phyloP scores from a whole-genome alignment of 2,888 invertebrate species.

The Ashinkailepas kermadecensis region DNA sequence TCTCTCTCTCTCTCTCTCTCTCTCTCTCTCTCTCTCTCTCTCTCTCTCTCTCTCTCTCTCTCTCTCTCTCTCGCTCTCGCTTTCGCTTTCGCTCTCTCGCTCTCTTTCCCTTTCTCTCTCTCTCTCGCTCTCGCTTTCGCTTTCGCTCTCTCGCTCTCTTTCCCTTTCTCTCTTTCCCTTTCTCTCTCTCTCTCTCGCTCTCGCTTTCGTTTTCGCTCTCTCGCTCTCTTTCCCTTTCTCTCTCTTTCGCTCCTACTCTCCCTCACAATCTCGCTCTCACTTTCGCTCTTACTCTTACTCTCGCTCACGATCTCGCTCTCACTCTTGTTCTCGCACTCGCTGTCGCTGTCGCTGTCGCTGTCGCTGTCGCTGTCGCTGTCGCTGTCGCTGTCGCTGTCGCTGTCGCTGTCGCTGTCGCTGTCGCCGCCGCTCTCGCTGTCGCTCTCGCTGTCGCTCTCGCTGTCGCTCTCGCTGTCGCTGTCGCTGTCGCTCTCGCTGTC shows the following conservation, averaged over 20 bases:
- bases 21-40: too few relatives aligned
- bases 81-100: too few relatives aligned
- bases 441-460: background rate
- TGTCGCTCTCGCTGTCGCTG: background rate
- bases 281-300: background rate
- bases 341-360: background rate
- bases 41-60: too few relatives aligned
- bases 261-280: background rate
- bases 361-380: background rate
- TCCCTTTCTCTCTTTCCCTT: too few relatives aligned
- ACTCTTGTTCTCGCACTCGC: background rate
- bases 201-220: rapidly evolving
- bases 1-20: too few relatives aligned
- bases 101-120: background rate
- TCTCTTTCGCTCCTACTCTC: too few relatives aligned
- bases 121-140: background rate
- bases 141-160: background rate
- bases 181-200: too few relatives aligned
- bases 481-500: background rate
- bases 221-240: too few relatives aligned
- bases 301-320: background rate
- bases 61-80: too few relatives aligned
- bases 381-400: slow-evolving; percentile 1
- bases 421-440: background rate
- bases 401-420: background rate